Conservation (phyloP, 2,797 vertebrate species). For the Trachurus trachurus region DNA sequence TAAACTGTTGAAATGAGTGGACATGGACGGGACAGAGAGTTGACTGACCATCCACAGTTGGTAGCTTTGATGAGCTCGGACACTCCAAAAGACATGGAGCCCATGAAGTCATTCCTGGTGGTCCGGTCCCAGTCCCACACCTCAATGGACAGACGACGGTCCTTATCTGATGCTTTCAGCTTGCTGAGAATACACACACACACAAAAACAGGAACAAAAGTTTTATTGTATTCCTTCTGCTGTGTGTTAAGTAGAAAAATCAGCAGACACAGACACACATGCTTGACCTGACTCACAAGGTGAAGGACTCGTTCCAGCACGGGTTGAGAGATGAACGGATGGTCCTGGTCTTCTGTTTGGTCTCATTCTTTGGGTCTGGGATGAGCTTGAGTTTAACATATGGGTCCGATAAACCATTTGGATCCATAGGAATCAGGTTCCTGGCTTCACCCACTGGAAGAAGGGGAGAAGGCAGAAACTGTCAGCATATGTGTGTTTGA, state of each 20-base stretch:
- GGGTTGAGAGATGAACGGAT: constrained; percentile 97
- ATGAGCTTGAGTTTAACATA: constrained; percentile 99
- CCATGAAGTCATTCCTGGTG: constrained; percentile 98
- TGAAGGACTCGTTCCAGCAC: constrained; percentile 96
- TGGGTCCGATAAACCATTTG: constrained; percentile 96
- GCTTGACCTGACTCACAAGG: constrained; percentile 89
- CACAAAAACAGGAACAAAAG: not conserved
- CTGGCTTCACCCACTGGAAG: constrained; percentile 93
- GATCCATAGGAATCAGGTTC: constrained; percentile 99
- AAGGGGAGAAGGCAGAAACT: constrained; percentile 45
- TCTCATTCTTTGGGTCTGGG: constrained; percentile 97
- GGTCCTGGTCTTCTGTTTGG: constrained; percentile 98
- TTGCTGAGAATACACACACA: constrained; percentile 84
- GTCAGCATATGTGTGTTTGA: constrained; percentile 3
- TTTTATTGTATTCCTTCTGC: not conserved
- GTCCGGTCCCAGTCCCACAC: constrained; percentile 99
- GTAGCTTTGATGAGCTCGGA: constrained; percentile 96
- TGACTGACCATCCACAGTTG: constrained; percentile 92
- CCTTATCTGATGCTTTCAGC: constrained; percentile 94
- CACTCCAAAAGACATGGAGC: constrained; percentile 98
- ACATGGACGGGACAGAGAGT: not conserved
- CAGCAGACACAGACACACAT: constrained; percentile 7
- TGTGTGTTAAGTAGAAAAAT: not conserved
- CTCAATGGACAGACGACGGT: constrained; percentile 95
- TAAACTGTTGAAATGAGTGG: not conserved